A percentile compares a stretch with the other conserved stretches of the same genome.
phyloP scores from a whole-genome alignment of 2,888 invertebrate genomes.

The Resseliella maxima region DNA sequence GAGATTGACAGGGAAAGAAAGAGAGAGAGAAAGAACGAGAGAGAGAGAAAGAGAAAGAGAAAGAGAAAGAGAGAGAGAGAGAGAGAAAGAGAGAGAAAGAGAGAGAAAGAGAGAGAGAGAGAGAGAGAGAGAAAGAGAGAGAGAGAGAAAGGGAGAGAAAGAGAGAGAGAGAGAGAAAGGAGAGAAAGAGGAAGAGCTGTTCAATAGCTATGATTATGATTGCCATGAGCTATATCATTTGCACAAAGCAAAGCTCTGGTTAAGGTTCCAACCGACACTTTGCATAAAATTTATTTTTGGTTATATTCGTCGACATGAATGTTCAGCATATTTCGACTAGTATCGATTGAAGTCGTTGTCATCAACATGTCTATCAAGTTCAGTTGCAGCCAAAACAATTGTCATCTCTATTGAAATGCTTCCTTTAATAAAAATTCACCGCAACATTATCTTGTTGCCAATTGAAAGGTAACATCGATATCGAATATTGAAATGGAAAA shows the following conservation, averaged over 20 bases:
- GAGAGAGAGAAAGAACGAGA: too few relatives aligned
- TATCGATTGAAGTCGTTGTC: background rate
- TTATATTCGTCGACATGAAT: background rate
- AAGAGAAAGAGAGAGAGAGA: too few relatives aligned
- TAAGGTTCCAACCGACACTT: background rate
- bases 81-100: too few relatives aligned
- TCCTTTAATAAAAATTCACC: background rate
- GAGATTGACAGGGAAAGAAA: background rate
- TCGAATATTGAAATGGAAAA: background rate
- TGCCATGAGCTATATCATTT: background rate
- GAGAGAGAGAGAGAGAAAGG: too few relatives aligned
- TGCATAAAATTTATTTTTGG: background rate
- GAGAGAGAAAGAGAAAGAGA: background rate
- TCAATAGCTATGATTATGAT: background rate
- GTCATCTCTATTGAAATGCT: slow-evolving; percentile 19
- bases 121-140: too few relatives aligned
- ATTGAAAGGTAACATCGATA: background rate
- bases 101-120: too few relatives aligned
- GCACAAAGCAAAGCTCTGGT: background rate
- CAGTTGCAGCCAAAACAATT: slow-evolving; percentile 1
- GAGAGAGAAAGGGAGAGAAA: background rate
- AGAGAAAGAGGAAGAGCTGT: background rate
- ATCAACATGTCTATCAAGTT: background rate
- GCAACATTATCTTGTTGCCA: background rate
- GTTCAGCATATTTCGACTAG: background rate